Conservation (phyloP, 2,888 invertebrate genomes). For the Endotricha flammealis region DNA sequence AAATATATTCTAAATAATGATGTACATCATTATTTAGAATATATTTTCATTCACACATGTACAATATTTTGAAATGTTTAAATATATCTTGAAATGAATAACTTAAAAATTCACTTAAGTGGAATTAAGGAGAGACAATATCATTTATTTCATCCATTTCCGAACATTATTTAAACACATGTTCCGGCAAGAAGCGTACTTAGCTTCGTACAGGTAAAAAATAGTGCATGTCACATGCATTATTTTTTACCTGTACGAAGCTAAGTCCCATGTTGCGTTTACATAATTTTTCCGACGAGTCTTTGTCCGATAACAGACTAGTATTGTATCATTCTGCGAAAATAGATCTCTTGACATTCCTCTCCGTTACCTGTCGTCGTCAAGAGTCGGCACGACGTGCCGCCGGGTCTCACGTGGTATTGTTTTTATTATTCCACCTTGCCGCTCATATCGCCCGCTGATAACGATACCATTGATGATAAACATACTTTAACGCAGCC, state of each 20-base stretch:
- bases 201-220: slow-evolving; percentile 3
- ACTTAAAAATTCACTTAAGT: no score
- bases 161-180: no score
- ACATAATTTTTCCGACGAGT: slow-evolving; percentile 35
- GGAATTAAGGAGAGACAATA: no score
- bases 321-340: slow-evolving; percentile 55
- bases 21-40: no score
- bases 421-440: slow-evolving; percentile 67
- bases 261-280: slow-evolving; percentile 15
- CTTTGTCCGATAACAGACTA: slow-evolving; percentile 68
- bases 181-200: no score
- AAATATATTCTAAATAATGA: no score
- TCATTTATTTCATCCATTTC: no score
- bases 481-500: slow-evolving; percentile 21
- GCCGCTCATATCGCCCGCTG: slow-evolving; percentile 43
- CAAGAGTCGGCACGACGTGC: slow-evolving; percentile 36
- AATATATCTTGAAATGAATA: no score
- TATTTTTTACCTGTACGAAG: slow-evolving; percentile 3
- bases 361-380: slow-evolving; percentile 43
- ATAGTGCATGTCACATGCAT: no score
- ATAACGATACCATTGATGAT: slow-evolving; percentile 51
- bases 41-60: slow-evolving; percentile 5
- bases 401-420: slow-evolving; percentile 63
- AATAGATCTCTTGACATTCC: slow-evolving; percentile 59
- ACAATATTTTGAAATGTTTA: slow-evolving; percentile 2